Percentiles rank a stretch among this genome's conserved stretches.
phyloP scores from a whole-genome alignment of 1,140 invertebrate species.

The Drosophila ficusphila region DNA sequence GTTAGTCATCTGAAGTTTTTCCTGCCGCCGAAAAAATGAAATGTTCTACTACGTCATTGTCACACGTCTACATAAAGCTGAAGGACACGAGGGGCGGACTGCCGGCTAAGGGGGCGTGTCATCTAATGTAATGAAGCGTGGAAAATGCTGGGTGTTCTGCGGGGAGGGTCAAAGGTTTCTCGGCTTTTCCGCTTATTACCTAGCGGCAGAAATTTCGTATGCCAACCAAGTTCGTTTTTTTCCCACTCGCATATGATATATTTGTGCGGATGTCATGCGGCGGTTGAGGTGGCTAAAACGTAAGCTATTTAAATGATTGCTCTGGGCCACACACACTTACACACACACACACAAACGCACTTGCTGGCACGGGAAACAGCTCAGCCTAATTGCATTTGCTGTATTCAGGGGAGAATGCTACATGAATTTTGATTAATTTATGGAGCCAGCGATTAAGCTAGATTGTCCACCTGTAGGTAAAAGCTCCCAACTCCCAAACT shows the following conservation, averaged over 20 bases:
- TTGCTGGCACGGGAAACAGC: constrained; percentile 9
- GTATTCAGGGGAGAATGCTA: constrained; percentile 19
- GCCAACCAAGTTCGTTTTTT: constrained; percentile 17
- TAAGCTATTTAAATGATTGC: constrained; percentile 56
- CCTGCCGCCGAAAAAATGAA: constrained; percentile 49
- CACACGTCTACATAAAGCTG: constrained; percentile 37
- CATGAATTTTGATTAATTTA: constrained; percentile 52
- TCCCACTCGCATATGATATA: constrained; percentile 37
- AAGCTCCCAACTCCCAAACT: not conserved
- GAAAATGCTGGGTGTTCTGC: constrained; percentile 6
- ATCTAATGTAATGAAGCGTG: constrained; percentile 63
- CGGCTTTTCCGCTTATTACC: constrained; percentile 38
- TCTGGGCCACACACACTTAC: constrained; percentile 4
- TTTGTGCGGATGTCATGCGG: constrained; percentile 25
- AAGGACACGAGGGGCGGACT: not conserved
- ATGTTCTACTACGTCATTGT: constrained; percentile 63
- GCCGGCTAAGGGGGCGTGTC: constrained; percentile 36
- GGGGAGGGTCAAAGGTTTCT: constrained; percentile 33
- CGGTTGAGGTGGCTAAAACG: constrained; percentile 40
- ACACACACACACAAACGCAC: not conserved
- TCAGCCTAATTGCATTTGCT: constrained; percentile 46
- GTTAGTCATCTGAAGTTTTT: constrained; percentile 57
- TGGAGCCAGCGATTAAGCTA: constrained; percentile 33
- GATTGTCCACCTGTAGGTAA: constrained; percentile 27
- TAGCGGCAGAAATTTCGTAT: constrained; percentile 38